These are phyloP conservation scores for Tympanuchus pallidicinctus DNA, from an alignment of 2,113 vertebrate genomes.

Conservation along the genomic window DNA sequence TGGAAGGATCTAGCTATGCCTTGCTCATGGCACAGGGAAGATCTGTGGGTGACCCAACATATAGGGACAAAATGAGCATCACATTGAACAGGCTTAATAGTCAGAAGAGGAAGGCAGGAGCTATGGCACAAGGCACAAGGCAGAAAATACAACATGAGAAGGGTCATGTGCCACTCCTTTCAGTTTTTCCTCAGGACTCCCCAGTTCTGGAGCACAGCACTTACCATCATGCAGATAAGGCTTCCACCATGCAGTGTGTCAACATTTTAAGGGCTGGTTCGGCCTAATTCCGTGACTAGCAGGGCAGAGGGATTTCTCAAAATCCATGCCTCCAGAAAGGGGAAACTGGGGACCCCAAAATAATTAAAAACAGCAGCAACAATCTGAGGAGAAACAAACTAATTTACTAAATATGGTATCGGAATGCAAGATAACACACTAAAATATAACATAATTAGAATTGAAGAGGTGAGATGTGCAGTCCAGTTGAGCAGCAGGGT, in stretches of 20 bases:
- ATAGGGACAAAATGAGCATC: accelerated
- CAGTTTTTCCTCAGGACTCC: not conserved
- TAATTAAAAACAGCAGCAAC: too few species aligned
- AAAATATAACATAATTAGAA: too few species aligned
- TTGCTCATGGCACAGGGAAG: not conserved
- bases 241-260: not conserved
- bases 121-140: not conserved
- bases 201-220: not conserved
- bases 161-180: not conserved
- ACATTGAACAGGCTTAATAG: not conserved
- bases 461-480: too few species aligned
- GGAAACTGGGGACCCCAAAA: too few species aligned
- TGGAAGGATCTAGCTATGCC: not conserved
- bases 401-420: too few species aligned
- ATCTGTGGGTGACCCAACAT: not conserved
- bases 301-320: too few species aligned
- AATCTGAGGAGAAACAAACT: too few species aligned
- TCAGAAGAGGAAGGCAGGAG: not conserved
- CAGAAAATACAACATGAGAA: not conserved
- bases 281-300: too few species aligned
- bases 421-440: too few species aligned
- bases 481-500: too few species aligned
- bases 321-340: too few species aligned
- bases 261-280: too few species aligned
- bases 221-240: not conserved